Evolutionary conservation across 2,797 vertebrate genomes (phyloP).

Genomic region (Pipistrellus nathusii): DNA sequence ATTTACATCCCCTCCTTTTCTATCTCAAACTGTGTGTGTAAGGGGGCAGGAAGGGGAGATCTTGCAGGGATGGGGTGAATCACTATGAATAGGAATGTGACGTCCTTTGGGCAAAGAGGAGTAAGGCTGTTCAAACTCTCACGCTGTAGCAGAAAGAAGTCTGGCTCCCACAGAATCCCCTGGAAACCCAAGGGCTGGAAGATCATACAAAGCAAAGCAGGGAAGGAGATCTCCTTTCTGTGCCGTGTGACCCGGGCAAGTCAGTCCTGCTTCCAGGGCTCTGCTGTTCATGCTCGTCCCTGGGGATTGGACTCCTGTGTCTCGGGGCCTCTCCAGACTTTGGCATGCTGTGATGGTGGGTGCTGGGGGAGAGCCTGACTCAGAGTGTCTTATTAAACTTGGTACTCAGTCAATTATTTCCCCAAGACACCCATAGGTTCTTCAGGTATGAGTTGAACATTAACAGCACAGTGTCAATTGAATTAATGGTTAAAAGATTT

Average conservation of each 20-base stretch:
- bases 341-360: neutral
- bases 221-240: neutral
- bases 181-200: neutral
- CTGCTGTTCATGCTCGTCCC: neutral
- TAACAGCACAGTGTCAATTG: slow-evolving; percentile 31
- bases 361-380: slow-evolving; percentile 17
- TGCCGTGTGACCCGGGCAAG: neutral
- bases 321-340: neutral
- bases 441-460: slow-evolving; percentile 36
- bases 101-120: neutral
- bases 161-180: neutral
- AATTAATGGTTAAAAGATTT: slow-evolving; percentile 57
- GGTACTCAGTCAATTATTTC: slow-evolving; percentile 57
- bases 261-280: no score
- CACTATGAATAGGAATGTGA: neutral
- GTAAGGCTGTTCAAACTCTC: neutral
- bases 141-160: neutral
- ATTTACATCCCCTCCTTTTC: neutral
- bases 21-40: neutral
- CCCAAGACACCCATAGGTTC: neutral
- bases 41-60: neutral
- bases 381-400: slow-evolving; percentile 33
- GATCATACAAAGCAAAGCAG: neutral
- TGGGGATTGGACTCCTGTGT: neutral
- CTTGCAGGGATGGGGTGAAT: neutral